A percentile compares a stretch with the other conserved stretches of the same genome.
These are phyloP conservation scores for Zoanthus gigantus DNA, from an alignment of 92 coral and sea anemone genomes.

Conservation along the genomic window DNA sequence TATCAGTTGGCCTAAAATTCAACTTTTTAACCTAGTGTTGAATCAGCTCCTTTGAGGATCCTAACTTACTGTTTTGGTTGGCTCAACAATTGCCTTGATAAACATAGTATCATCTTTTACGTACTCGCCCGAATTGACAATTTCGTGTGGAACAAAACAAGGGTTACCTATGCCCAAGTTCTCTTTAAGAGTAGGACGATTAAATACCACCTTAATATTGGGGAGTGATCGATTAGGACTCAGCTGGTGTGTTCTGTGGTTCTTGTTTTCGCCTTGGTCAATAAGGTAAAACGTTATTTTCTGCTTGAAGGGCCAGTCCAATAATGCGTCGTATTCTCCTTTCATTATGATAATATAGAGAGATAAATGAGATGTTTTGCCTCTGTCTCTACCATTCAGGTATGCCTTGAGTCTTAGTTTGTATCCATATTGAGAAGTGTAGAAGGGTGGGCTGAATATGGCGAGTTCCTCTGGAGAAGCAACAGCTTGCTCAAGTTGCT, in stretches of 20 bases:
- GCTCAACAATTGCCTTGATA: constrained; percentile 89
- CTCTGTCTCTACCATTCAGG: constrained; percentile 95
- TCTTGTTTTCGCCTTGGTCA: constrained; percentile 91
- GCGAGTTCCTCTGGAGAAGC: constrained; percentile 92
- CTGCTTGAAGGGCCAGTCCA: constrained; percentile 99
- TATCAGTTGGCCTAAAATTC: not conserved
- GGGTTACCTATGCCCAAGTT: constrained; percentile 99
- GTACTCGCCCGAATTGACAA: constrained; percentile 82
- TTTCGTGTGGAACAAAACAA: constrained; percentile 95
- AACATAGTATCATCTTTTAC: constrained; percentile 91
- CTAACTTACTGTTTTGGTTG: constrained; percentile 54
- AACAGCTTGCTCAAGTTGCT: constrained; percentile 85
- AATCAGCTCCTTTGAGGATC: not conserved
- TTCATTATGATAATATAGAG: constrained; percentile 96
- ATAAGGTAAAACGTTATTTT: constrained; percentile 92
- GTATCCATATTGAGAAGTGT: constrained; percentile 95
- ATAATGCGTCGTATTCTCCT: constrained; percentile 91
- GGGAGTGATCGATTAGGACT: constrained; percentile 98
- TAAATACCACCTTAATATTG: constrained; percentile 96
- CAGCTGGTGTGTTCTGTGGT: constrained; percentile 90
- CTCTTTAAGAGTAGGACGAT: constrained; percentile 90
- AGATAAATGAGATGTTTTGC: constrained; percentile 91
- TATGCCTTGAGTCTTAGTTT: constrained; percentile 93
- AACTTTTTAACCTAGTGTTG: not conserved
- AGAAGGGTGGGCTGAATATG: constrained; percentile 95